Evolutionary conservation across 1,140 invertebrate genomes (phyloP).

Genomic region (Brachionus koreanus): DNA sequence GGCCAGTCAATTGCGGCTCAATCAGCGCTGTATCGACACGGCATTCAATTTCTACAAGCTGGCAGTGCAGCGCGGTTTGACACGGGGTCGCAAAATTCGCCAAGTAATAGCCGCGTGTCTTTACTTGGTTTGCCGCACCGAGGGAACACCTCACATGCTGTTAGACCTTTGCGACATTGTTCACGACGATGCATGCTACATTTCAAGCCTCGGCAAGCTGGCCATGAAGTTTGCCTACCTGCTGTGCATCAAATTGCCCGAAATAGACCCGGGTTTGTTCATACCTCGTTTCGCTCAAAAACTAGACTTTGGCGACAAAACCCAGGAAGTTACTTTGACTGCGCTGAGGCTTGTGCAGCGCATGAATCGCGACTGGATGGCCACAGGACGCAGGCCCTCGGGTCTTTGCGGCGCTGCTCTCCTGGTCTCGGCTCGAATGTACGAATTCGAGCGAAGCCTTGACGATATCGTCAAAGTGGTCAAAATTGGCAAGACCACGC

Average conservation of each 20-base stretch:
- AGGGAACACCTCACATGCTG: constrained; percentile 87
- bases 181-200: constrained; percentile 53
- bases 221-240: constrained; percentile 75
- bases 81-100: constrained; percentile 80
- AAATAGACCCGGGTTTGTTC: constrained; percentile 85
- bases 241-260: constrained; percentile 85
- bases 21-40: constrained; percentile 30
- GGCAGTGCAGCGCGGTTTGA: constrained; percentile 73
- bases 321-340: constrained; percentile 88
- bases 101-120: constrained; percentile 94
- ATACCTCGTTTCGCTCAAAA: constrained; percentile 89
- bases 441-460: constrained; percentile 81
- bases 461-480: constrained; percentile 88
- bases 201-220: neutral
- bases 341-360: constrained; percentile 84
- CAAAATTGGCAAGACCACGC: constrained; percentile 65
- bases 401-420: constrained; percentile 92
- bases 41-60: constrained; percentile 78
- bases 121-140: constrained; percentile 90
- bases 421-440: constrained; percentile 83
- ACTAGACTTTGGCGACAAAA: constrained; percentile 83
- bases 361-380: constrained; percentile 97
- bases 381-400: constrained; percentile 87
- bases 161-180: constrained; percentile 95
- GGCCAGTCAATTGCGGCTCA: constrained; percentile 37